Base-by-base conservation (phyloP, 1,140 invertebrate genomes). In the Pentalonia nigronervosa region DNA sequence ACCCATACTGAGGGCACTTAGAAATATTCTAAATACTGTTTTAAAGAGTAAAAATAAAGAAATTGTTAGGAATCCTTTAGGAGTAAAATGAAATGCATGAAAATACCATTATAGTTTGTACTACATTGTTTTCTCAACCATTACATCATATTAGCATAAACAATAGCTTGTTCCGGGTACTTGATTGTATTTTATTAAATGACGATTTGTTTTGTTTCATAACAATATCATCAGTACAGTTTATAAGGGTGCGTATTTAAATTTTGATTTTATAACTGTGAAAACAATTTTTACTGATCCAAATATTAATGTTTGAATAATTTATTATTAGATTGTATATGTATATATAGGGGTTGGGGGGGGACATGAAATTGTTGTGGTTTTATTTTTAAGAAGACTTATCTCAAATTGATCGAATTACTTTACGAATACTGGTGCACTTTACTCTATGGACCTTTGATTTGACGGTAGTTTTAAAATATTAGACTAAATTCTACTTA, bases 161-260 rank as follows among this genome's bases (percentile, higher is more conserved):
- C 21, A 90, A 90, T 45, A 21, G 53, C 23, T 34, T 41, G 50
- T 60, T 67, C 53, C 50, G 89, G 34, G 36, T 41, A 56, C 20
- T 90, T 90, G 21, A 90, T 90, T 90, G 88, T 25, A 17, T 56
- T 89, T 34, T 89, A 25, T 56, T 89, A 53, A 89, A 89, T 53
- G 23, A 50, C 88, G 45, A 56, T 90, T 90, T 90, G n/a, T 90
- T 23, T 60, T 56, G n/a, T 90, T 90, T 41, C 34, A 20, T 90
- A 48, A 53, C 41, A 83, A 11, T 84, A 41, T 84, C 47, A 36
- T 53, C 48, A 47, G n/a, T 14, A 23, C 30, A 87, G 30, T 84
- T 23, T 84, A 45, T 45, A 30, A 90, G 50, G 48, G 21, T 89
- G n/a, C 8, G 4, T 87, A 25, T 30, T 20, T 4, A 48, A 30